These are phyloP conservation scores for Agrotis puta DNA, from an alignment of 2,888 invertebrate species.

Conservation along the genomic window DNA sequence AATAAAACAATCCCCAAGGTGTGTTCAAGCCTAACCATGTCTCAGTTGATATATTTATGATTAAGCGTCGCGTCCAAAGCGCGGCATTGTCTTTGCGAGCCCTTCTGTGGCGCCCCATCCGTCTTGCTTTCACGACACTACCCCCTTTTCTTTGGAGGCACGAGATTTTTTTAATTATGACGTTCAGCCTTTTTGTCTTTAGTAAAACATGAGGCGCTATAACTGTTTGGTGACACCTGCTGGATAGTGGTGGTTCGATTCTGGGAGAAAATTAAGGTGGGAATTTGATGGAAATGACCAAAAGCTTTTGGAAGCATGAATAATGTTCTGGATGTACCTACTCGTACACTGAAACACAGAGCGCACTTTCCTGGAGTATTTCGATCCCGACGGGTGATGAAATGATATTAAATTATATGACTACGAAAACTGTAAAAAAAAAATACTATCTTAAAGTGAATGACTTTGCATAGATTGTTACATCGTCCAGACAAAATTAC, in stretches of 20 bases:
- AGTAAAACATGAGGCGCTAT: constrained; percentile 69
- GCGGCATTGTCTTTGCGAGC: constrained; percentile 87
- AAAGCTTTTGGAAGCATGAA: not conserved
- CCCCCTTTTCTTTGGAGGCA: constrained; percentile 89
- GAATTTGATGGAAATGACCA: not conserved
- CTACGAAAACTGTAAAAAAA: not conserved
- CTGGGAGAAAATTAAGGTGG: constrained; percentile 6
- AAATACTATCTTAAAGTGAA: not conserved
- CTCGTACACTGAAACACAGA: no score
- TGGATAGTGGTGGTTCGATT: constrained; percentile 66
- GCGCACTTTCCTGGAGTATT: no score
- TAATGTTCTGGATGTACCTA: no score
- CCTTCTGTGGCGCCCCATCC: constrained; percentile 88
- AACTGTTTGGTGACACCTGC: constrained; percentile 66
- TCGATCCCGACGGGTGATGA: no score
- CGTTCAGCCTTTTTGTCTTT: constrained; percentile 89
- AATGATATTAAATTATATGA: not conserved
- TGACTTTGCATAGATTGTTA: no score
- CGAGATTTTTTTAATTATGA: constrained; percentile 91
- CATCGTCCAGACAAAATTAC: no score
- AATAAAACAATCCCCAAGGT: constrained; percentile 47
- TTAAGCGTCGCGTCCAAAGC: constrained; percentile 88
- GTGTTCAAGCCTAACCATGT: constrained; percentile 72
- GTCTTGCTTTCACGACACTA: constrained; percentile 89
- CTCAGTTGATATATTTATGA: constrained; percentile 91